Evolutionary conservation across 1,140 invertebrate genomes (phyloP).

Genomic region (Mesaphorura yosii): DNA sequence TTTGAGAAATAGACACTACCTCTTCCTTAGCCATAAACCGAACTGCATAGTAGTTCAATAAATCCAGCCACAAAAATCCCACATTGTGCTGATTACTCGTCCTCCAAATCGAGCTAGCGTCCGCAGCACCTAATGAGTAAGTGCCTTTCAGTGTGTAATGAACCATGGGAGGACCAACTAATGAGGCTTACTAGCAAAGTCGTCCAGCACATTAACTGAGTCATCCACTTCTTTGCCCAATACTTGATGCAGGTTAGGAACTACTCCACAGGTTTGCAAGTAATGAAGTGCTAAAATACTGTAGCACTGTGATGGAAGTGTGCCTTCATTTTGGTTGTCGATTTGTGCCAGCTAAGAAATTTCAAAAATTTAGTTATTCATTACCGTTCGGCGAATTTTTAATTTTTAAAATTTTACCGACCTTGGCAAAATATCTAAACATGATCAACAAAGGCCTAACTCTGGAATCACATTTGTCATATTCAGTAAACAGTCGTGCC

Average conservation of each 20-base stretch:
- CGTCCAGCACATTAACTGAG: background rate
- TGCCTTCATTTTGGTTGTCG: conserved; percentile 25
- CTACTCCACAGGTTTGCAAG: conserved; percentile 14
- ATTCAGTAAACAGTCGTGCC: conserved; percentile 23
- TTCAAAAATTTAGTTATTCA: background rate
- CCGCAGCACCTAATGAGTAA: conserved; percentile 15
- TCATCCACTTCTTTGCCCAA: no score
- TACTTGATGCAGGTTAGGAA: conserved; percentile 20
- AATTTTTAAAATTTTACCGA: conserved; percentile 9
- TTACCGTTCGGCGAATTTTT: background rate
- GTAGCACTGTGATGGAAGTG: conserved; percentile 20
- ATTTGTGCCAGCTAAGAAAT: conserved; percentile 16
- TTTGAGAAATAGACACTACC: background rate
- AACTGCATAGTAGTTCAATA: conserved; percentile 35
- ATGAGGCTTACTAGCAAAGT: background rate
- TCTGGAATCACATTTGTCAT: conserved; percentile 16
- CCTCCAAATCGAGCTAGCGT: conserved; percentile 10
- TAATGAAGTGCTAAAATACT: conserved; percentile 22
- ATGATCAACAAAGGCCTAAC: conserved; percentile 17
- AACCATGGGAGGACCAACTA: no score
- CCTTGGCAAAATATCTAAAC: conserved; percentile 22
- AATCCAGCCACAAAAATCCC: conserved; percentile 38
- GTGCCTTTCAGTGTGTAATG: background rate
- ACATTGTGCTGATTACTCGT: conserved; percentile 21
- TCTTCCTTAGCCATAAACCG: background rate